A percentile compares a stretch with the other conserved stretches of the same genome.
These are phyloP conservation scores for Strigamia maritima DNA, from an alignment of 2,888 invertebrate genomes.

Conservation along the genomic window DNA sequence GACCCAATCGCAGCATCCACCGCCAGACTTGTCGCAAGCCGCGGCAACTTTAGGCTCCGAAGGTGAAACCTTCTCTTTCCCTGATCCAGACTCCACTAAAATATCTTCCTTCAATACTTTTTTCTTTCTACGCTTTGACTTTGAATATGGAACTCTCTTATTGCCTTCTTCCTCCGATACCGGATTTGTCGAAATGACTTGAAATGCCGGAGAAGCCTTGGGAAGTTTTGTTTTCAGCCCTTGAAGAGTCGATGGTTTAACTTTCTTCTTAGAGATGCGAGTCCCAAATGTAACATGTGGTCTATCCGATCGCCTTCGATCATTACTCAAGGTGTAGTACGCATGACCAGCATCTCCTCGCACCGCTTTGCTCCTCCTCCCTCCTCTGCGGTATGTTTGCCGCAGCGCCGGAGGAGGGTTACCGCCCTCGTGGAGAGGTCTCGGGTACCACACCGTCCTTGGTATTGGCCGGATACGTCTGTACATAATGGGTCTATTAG, in stretches of 20 bases:
- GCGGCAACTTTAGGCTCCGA: neutral
- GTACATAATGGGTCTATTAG: neutral
- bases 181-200: neutral
- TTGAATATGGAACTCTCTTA: neutral
- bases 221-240: neutral
- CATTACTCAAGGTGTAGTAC: neutral
- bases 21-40: neutral
- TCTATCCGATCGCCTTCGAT: neutral
- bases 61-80: neutral
- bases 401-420: neutral
- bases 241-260: neutral
- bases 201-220: neutral
- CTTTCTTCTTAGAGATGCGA: neutral
- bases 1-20: neutral
- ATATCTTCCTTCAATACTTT: neutral
- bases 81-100: neutral
- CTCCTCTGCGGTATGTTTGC: neutral
- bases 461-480: neutral
- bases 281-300: neutral
- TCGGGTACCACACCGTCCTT: constrained; percentile 11
- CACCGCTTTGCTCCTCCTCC: constrained; percentile 1
- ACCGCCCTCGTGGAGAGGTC: constrained; percentile 4
- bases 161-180: neutral
- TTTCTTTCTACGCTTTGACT: neutral
- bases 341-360: neutral